Evolutionary conservation across 1,140 invertebrate genomes (phyloP).

Genomic region (Drosophila kanapiae): DNA sequence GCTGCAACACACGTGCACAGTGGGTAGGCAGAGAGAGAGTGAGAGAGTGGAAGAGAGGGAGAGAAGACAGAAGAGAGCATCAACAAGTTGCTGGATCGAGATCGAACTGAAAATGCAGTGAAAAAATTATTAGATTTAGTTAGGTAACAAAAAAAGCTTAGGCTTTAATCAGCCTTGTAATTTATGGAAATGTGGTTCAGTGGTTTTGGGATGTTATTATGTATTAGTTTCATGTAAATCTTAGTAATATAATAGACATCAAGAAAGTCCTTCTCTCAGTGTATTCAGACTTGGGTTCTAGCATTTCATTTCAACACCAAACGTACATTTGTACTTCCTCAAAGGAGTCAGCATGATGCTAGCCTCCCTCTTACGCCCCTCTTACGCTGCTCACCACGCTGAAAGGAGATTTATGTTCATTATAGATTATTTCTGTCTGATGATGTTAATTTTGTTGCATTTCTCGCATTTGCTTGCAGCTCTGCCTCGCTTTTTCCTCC

Average conservation of each 20-base stretch:
- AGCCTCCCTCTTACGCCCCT: background rate
- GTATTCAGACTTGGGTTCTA: conserved; percentile 36
- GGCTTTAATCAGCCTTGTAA: background rate
- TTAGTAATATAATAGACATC: too few species aligned
- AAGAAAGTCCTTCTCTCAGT: conserved; percentile 39
- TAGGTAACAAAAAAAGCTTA: background rate
- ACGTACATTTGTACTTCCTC: conserved; percentile 82
- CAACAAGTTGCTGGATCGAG: conserved; percentile 27
- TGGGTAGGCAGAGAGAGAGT: conserved; percentile 11
- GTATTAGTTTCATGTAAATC: too few species aligned
- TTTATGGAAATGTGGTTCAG: too few species aligned
- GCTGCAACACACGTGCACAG: conserved; percentile 52
- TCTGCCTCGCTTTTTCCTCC: conserved; percentile 11
- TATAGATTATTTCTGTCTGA: conserved; percentile 85
- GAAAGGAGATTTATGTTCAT: conserved; percentile 84
- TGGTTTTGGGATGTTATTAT: too few species aligned
- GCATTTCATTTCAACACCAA: conserved; percentile 84
- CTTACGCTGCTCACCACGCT: conserved; percentile 15
- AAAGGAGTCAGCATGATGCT: conserved; percentile 61
- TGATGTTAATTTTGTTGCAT: conserved; percentile 84
- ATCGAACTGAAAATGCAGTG: conserved; percentile 27
- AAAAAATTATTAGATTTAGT: background rate
- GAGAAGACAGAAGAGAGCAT: conserved; percentile 15
- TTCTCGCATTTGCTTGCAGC: conserved; percentile 79
- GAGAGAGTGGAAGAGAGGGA: background rate